Evolutionary conservation across 2,888 invertebrate genomes (phyloP), one percentile per base, ranked within the genome.

Genomic region (Yponomeuta malinellus): DNA sequence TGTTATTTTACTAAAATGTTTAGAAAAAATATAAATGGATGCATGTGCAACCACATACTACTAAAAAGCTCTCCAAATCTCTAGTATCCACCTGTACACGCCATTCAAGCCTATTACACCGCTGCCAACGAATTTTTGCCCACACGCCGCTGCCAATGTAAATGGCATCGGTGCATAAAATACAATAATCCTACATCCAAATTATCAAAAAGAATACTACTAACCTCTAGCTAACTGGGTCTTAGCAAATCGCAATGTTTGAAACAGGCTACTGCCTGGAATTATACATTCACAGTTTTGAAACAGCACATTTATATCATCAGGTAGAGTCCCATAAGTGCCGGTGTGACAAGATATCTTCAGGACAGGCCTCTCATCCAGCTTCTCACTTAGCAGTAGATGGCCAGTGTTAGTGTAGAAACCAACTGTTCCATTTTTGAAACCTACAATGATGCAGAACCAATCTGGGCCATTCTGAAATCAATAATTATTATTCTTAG

Each of bases 401-500:
- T 95, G 95, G 23, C 98, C 98, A 74, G 95, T 95, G 84, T 98
- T 98, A 1, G 97, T 97, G 82, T 97, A 98, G 88, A 98, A 97
- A 74, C 96, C 93, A 12, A 98, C 93, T 88, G 93, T 94, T 29
- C 99, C 99, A 75, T 96, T 96, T 77, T 94, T 95, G 79, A 97
- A 96, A 15, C 98, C 99, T 72, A 98, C 94, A 73, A 96, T 94
- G 73, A 98, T 94, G 82, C 98, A 98, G 15, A 97, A 98, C 98
- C 98, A 99, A 83, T 99, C 98, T 43, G 97, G 95, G 8, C 95
- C 95, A 81, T 95, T 93, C 94, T 94, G 83, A 69, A 71, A 72
- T 9, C 0, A 59, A 15, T 12, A 2, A 8, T 4, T 5, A 67
- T 70, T 71, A 67, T 63, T 67, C 37, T 43, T 37, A 5, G 2